Evolutionary conservation across 2,888 invertebrate species (phyloP), one percentile per base, ranked within the genome.

Genomic region (Cheilosia grossa): DNA sequence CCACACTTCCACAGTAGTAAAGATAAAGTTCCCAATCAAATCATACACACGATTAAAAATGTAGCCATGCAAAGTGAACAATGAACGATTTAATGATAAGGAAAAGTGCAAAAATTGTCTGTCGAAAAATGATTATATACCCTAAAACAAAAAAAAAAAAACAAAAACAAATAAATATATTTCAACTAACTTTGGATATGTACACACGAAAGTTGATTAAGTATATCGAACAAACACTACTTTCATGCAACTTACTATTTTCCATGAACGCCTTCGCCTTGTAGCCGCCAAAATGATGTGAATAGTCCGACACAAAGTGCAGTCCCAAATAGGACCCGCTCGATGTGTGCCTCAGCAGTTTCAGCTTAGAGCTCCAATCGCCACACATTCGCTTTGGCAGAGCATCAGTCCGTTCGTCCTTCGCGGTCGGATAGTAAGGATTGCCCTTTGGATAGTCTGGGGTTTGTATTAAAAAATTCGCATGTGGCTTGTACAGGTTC

Each of bases 361-460:
- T 97, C 74, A 96, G 93, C 89, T 95, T 95, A 33, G 94, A 94
- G 88, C 95, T 95, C 96, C 96, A 96, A 91, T 97, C 96, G 15
- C 97, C 97, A 90, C 97, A 97, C 7, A 95, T 92, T 0, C 94
- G 93, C 5, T 93, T 91, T 9, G 93, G 92, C 44, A 90, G 21
- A 13, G 86, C 81, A 4, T 89, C 88, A 17, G 86, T 70, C 42
- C 49, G 73, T 9, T 67, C 67, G 9, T 59, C 51, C 27, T 49
- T 82, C 2, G 73, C 79, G 3, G 86, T 87, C 5, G 86, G 87
- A 87, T 88, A 85, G 37, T 88, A 88, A 1, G 89, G 89, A 87
- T 89, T 89, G 19, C 89, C 90, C 42, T 87, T 87, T 7, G 90
- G 89, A 87, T 89, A 90, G 70, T 89, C 89, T 4, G 90, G 90